A percentile compares a stretch with the other conserved stretches of the same genome.
phyloP scores from a whole-genome alignment of 2,888 invertebrate genomes.

The Oxytorus armatus region DNA sequence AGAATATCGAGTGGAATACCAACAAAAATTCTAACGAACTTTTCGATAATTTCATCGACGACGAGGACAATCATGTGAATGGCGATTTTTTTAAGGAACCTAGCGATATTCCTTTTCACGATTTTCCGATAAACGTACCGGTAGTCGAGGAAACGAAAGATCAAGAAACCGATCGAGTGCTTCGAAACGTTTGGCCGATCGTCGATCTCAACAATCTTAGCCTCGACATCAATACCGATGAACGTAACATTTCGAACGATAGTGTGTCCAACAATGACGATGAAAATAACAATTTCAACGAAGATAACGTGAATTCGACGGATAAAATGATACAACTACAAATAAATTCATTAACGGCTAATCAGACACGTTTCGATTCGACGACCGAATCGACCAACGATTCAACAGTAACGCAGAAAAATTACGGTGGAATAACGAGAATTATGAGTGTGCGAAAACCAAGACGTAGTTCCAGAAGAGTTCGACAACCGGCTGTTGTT shows the following conservation, averaged over 20 bases:
- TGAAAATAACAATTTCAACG: constrained; percentile 17
- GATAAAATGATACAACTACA: constrained; percentile 55
- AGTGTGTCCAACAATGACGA: constrained; percentile 11
- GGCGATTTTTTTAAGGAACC: not conserved
- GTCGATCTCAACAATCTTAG: constrained; percentile 72
- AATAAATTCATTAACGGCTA: constrained; percentile 37
- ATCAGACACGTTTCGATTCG: constrained; percentile 30
- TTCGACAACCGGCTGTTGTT: constrained; percentile 63
- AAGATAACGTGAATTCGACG: constrained; percentile 17
- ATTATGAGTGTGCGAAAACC: constrained; percentile 57
- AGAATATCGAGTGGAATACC: constrained; percentile 71
- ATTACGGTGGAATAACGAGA: constrained; percentile 33
- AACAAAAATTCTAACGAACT: constrained; percentile 33
- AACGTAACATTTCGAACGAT: constrained; percentile 3
- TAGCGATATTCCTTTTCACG: not conserved
- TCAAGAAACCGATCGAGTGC: not conserved
- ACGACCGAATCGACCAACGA: constrained; percentile 34
- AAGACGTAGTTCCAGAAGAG: constrained; percentile 47
- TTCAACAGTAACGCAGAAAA: constrained; percentile 22
- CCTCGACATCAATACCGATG: constrained; percentile 51
- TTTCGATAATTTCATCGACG: not conserved
- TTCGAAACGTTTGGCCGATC: constrained; percentile 70
- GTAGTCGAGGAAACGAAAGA: constrained; percentile 10
- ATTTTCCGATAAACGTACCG: not conserved
- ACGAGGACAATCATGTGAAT: constrained; percentile 7